Base-by-base conservation (phyloP, 2,113 vertebrate genomes). In the Perca flavescens region DNA sequence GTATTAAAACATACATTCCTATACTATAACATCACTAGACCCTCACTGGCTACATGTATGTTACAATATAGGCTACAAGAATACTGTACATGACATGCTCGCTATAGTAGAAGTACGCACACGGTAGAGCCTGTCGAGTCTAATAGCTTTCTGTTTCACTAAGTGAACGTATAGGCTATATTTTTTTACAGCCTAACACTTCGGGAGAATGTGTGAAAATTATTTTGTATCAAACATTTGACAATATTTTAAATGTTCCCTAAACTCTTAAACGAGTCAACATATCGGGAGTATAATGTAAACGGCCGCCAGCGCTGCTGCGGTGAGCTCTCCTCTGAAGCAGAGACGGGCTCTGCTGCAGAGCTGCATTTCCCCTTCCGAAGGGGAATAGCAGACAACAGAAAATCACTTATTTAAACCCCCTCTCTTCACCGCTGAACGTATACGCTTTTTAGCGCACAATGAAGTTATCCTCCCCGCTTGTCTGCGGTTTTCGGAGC, bases 331-430 rank as follows among this genome's bases (percentile, higher is more conserved):
- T 4, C 34, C 57, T 6, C 25, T 12, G n/a, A 2, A 11, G 60
- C 0, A 6, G 31, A 50, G 6, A 15, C 14, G 19, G 6, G n/a
- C n/a, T 49, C 12, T 1, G 77, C 77, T n/a, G 77, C 69, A 9
- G 36, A 86, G 91, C 91, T 94, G 93, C 92, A 93, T 89, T 93
- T 93, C 93, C 92, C 88, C 82, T 82, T 54, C 40, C 62, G 80
- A 54, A 82, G 91, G 93, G 93, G 92, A 94, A 88, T 21, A 94
- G 92, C 93, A 94, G 91, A 71, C 54, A 21, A 16, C 43, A 65
- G 74, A 74, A 85, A 80, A 70, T 0, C 76, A 13, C 16, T 8
- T 31, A 16, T 50, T 66, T 3, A 50, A 69, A 74, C 7, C 36
- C 5, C 14, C 57, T 19, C 31, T 49, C 28, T 0, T 43, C 50